Evolutionary conservation across 2,113 vertebrate species (phyloP).

Genomic region (Nesoenas mayeri): DNA sequence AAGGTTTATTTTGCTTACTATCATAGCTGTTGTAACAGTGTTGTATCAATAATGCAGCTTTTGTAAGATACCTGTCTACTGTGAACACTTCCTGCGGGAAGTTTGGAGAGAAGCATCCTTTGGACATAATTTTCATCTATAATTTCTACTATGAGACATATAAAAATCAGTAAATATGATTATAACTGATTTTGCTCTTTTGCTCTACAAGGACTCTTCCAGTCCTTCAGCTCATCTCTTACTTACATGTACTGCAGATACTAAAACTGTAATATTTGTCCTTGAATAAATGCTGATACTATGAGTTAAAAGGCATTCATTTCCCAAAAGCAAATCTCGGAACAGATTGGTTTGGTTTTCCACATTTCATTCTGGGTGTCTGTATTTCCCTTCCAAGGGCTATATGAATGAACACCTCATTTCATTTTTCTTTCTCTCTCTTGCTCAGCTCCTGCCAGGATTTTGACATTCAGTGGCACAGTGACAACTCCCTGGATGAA

Average conservation of each 20-base stretch:
- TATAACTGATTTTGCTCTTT: neutral
- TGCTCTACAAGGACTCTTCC: neutral
- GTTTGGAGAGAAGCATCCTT: neutral
- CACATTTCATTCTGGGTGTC: neutral
- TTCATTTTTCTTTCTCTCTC: neutral
- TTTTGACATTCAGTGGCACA: slow-evolving; percentile 94
- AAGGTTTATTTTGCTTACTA: neutral
- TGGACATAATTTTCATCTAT: neutral
- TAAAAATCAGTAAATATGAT: neutral
- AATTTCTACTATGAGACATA: neutral
- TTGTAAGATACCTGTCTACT: neutral
- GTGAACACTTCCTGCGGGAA: neutral
- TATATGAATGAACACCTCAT: neutral
- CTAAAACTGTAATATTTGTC: neutral
- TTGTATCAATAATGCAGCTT: neutral
- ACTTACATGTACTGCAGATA: neutral
- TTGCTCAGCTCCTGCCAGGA: slow-evolving; percentile 89
- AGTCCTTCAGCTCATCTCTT: neutral
- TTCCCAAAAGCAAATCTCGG: neutral
- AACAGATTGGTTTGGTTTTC: neutral
- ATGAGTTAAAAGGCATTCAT: neutral
- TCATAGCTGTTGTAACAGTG: neutral
- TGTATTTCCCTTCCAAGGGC: neutral
- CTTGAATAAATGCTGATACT: slow-evolving; percentile 20
- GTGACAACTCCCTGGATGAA: slow-evolving; percentile 99